Conservation (phyloP, 1,140 invertebrate species). For the Pararge aegeria region DNA sequence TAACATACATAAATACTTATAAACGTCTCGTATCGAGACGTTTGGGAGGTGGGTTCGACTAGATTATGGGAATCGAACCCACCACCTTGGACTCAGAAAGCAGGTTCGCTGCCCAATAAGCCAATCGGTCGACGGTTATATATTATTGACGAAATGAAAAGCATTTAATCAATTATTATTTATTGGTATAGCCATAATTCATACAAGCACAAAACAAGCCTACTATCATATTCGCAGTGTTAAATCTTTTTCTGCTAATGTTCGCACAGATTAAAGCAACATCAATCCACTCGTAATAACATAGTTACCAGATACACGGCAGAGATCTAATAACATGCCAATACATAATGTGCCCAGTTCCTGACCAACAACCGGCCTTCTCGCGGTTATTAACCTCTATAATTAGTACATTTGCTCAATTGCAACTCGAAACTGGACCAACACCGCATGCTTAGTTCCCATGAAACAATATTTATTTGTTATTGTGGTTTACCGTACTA, state of each 20-base stretch:
- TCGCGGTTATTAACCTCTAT: conserved; percentile 28
- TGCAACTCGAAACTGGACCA: conserved; percentile 20
- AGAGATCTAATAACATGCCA: conserved; percentile 13
- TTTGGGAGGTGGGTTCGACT: no score
- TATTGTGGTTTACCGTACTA: conserved; percentile 12
- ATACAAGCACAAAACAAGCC: no score
- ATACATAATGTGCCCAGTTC: conserved; percentile 8
- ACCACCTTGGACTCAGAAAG: no score
- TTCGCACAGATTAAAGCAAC: neutral
- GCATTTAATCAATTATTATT: no score
- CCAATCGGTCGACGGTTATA: no score
- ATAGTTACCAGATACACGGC: neutral
- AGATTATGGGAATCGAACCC: no score
- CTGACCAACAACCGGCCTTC: conserved; percentile 20
- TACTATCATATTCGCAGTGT: neutral
- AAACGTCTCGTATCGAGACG: no score
- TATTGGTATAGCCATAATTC: no score
- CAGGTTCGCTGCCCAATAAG: no score
- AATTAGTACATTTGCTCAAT: conserved; percentile 28
- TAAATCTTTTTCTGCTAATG: neutral
- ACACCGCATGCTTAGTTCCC: conserved; percentile 28
- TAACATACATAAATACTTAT: no score
- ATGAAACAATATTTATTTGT: conserved; percentile 26
- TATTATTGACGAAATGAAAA: no score
- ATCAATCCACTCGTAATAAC: neutral